phyloP scores from a whole-genome alignment of 2,113 vertebrate genomes.

The Maccullochella peelii region DNA sequence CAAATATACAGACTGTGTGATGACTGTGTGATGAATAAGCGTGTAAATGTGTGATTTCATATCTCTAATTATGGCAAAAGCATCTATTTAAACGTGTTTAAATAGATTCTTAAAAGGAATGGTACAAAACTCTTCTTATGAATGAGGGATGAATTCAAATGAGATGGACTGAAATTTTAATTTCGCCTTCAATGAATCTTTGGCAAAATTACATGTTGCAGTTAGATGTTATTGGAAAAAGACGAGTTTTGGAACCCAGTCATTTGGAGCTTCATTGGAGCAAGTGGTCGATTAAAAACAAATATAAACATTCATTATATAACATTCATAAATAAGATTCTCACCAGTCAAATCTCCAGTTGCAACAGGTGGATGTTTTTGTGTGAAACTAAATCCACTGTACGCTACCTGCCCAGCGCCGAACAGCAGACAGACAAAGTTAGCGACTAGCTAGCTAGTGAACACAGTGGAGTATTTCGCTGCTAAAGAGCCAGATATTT shows the following conservation, averaged over 20 bases:
- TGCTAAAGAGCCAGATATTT: neutral
- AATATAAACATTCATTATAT: too few species aligned
- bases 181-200: neutral
- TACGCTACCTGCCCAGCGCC: neutral
- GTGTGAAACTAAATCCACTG: neutral
- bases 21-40: constrained; percentile 1
- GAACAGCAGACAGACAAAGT: neutral
- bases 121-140: neutral
- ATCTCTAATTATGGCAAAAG: neutral
- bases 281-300: neutral
- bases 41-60: neutral
- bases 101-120: neutral
- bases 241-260: neutral
- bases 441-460: neutral
- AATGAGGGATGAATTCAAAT: neutral
- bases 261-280: neutral
- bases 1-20: neutral
- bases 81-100: neutral
- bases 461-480: neutral
- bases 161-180: neutral
- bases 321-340: neutral
- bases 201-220: neutral
- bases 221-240: too few species aligned
- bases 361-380: neutral
- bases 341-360: neutral